Evolutionary conservation across 2,888 invertebrate genomes (phyloP).

Genomic region (Oscheius onirici): DNA sequence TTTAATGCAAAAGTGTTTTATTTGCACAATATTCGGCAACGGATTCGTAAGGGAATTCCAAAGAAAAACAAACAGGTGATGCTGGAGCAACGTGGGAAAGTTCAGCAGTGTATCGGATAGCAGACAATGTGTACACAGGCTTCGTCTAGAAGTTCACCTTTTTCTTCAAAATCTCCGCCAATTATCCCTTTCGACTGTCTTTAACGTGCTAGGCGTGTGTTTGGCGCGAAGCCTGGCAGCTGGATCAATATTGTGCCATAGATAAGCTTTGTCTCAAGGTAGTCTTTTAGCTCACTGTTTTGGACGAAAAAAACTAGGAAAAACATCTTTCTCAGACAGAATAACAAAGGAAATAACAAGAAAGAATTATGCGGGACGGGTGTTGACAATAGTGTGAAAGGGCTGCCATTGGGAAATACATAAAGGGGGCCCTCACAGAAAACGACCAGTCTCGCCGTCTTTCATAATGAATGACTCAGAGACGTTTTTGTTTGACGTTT

Average conservation of each 20-base stretch:
- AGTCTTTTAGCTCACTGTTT: background rate
- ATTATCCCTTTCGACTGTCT: background rate
- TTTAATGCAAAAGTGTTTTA: background rate
- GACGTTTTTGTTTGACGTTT: too few relatives aligned
- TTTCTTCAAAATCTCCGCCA: background rate
- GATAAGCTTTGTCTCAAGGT: slow-evolving; percentile 18
- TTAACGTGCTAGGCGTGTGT: background rate
- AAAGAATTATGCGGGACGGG: background rate
- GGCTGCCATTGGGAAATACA: too few relatives aligned
- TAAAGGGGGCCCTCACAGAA: too few relatives aligned
- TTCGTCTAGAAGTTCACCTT: background rate
- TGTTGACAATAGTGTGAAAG: too few relatives aligned
- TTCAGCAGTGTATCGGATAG: slow-evolving; percentile 28
- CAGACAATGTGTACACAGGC: slow-evolving; percentile 21
- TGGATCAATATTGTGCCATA: slow-evolving; percentile 29
- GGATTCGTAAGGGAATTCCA: background rate
- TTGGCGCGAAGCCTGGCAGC: slow-evolving; percentile 3
- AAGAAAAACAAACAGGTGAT: slow-evolving; percentile 18
- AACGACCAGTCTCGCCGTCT: too few relatives aligned
- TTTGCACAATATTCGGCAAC: slow-evolving; percentile 13
- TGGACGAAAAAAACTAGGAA: background rate
- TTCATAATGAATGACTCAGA: too few relatives aligned
- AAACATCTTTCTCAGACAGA: background rate
- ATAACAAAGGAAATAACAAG: background rate
- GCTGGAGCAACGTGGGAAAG: slow-evolving; percentile 20